These are phyloP conservation scores for Pseudomyrmex gracilis DNA, from an alignment of 1,140 invertebrate species.

Conservation along the genomic window DNA sequence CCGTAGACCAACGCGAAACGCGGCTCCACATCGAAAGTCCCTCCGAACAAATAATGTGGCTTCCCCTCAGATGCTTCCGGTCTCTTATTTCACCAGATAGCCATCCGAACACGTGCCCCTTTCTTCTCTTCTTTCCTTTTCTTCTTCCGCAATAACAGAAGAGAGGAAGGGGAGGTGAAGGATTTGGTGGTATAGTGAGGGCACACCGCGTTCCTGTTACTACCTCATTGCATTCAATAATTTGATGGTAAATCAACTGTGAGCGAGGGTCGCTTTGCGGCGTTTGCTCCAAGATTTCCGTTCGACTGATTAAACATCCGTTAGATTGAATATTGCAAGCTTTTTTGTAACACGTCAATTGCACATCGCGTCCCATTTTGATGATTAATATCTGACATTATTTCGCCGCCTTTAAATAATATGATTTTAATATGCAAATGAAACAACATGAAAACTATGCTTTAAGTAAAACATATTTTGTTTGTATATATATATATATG, in stretches of 20 bases:
- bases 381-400: conserved; percentile 17
- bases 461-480: background rate
- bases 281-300: conserved; percentile 39
- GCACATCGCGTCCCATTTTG: conserved; percentile 32
- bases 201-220: conserved; percentile 59
- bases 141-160: conserved; percentile 17
- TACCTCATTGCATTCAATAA: conserved; percentile 58
- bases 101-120: conserved; percentile 79
- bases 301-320: conserved; percentile 30
- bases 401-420: too few relatives aligned
- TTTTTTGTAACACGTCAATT: conserved; percentile 23
- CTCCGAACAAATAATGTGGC: conserved; percentile 83
- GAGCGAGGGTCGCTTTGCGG: conserved; percentile 22
- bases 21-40: conserved; percentile 71
- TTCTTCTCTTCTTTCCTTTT: conserved; percentile 66
- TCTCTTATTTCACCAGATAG: conserved; percentile 85
- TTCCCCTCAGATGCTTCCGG: conserved; percentile 84
- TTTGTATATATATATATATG: too few relatives aligned
- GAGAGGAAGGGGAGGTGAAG: background rate
- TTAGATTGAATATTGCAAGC: conserved; percentile 40
- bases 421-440: background rate
- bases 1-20: conserved; percentile 58
- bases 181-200: conserved; percentile 18
- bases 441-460: background rate
- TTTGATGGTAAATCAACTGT: conserved; percentile 55